Percentiles rank a stretch among this genome's conserved stretches.
phyloP scores from a whole-genome alignment of 2,797 vertebrate genomes.

The Mormyrops attenuatus region DNA sequence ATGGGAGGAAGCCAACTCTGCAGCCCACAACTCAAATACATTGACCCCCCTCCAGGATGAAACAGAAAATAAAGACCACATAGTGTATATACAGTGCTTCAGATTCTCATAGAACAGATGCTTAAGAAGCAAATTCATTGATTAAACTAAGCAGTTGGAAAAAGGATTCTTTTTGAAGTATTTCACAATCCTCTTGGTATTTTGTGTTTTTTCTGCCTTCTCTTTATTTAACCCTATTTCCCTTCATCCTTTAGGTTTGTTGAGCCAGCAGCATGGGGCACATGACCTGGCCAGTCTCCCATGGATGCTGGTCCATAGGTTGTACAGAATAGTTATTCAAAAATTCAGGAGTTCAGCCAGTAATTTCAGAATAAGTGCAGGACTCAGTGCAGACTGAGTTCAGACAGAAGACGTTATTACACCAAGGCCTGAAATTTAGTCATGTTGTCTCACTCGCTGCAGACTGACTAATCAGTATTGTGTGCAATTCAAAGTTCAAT shows the following conservation, averaged over 20 bases:
- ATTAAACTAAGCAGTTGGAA: background rate
- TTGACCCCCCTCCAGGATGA: background rate
- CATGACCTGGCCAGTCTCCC: background rate
- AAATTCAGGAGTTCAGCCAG: background rate
- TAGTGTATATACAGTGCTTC: constrained; percentile 12
- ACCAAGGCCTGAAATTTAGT: background rate
- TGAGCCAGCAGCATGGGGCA: background rate
- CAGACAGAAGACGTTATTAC: background rate
- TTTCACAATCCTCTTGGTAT: constrained; percentile 13
- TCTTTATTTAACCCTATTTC: background rate
- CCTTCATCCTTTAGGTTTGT: background rate
- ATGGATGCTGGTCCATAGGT: background rate
- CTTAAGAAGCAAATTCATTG: constrained; percentile 12
- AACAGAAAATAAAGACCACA: background rate
- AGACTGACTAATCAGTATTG: background rate
- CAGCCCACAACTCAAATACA: background rate
- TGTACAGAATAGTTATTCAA: background rate
- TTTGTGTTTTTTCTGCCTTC: background rate
- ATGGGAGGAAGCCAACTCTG: background rate
- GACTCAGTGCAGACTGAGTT: background rate
- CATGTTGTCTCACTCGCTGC: background rate
- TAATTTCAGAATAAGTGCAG: background rate
- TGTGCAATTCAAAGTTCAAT: background rate
- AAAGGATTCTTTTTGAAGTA: constrained; percentile 22
- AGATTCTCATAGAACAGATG: background rate